A percentile compares a stretch with the other conserved stretches of the same genome.
Evolutionary conservation across 2,113 vertebrate genomes (phyloP).

Genomic region (Rhombomys opimus): DNA sequence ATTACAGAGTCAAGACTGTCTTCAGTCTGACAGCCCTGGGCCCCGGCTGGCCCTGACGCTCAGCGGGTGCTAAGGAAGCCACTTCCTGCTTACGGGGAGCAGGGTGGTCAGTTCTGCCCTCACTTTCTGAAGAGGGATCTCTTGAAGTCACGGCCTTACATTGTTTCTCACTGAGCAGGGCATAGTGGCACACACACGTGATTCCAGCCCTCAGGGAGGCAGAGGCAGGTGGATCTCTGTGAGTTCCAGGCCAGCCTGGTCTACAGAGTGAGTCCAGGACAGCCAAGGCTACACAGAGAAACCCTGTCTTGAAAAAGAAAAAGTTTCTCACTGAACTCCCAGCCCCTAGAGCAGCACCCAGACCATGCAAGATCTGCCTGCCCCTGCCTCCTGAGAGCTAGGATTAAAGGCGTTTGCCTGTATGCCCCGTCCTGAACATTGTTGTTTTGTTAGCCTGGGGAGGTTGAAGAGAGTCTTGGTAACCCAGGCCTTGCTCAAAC

Average conservation of each 20-base stretch:
- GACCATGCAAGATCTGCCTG: slow-evolving; percentile 11
- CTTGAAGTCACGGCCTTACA: background rate
- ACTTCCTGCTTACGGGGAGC: slow-evolving; percentile 7
- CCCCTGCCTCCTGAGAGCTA: background rate
- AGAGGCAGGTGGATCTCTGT: too few species aligned
- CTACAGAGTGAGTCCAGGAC: too few species aligned
- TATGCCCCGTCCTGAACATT: background rate
- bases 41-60: background rate
- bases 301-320: too few species aligned
- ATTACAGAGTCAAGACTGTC: background rate
- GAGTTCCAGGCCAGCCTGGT: too few species aligned
- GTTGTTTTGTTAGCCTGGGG: background rate
- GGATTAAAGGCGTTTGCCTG: background rate
- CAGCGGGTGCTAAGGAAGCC: background rate
- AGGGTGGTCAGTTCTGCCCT: background rate
- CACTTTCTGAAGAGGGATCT: slow-evolving; percentile 6
- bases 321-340: background rate
- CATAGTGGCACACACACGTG: too few species aligned
- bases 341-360: slow-evolving; percentile 10
- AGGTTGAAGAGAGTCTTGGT: background rate
- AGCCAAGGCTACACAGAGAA: too few species aligned
- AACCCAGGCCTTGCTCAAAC: background rate
- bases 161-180: background rate
- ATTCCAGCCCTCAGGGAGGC: too few species aligned
- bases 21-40: background rate